Evolutionary conservation across 2,113 vertebrate genomes (phyloP), one percentile per base, ranked within the genome.

Genomic region (Campylomormyrus tamandua): DNA sequence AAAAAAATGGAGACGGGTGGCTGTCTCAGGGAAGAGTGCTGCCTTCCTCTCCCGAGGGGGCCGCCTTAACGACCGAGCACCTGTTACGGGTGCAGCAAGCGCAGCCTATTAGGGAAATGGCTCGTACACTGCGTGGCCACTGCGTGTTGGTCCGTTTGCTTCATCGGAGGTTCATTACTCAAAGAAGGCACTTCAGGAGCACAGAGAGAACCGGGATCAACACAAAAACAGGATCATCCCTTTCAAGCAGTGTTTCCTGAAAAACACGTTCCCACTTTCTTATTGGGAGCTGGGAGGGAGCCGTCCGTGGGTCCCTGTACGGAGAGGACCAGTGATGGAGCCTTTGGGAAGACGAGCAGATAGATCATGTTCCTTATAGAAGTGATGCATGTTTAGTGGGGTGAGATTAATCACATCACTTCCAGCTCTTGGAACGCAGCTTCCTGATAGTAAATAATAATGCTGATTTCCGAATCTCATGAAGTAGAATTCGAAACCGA

Each of bases 341-440:
- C 84, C 48, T 52, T 87, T 87, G 84, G 27, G 48, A 52, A 87
- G 48, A 87, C n/a, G n/a, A 87, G n/a, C 85, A 87, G 50, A 87
- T 35, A 87, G 85, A 87, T 35, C 7, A 87, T 35, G 83, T 77
- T 85, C 50, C 31, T 53, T 48, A 21, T 84, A 46, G 19, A 56
- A 35, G n/a, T 35, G 49, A 53, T 87, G 27, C 13, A 56, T 87
- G 50, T 87, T 87, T 53, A 87, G 24, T 53, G 50, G 48, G 27
- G 11, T 87, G 83, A 24, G 31, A 53, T 87, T 87, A 87, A 53
- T 87, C 50, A 52, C 24, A 19, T 53, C 39, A 87, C 27, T 87
- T 83, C 42, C 83, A 84, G 42, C 24, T 48, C 35, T 87, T 35
- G 50, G 13, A 46, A 50, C 8, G 3, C 45, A 21, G 31, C 85